Percentiles rank a stretch among this genome's conserved stretches.
Conservation (phyloP, 2,113 vertebrate species). For the Thomomys bottae region DNA sequence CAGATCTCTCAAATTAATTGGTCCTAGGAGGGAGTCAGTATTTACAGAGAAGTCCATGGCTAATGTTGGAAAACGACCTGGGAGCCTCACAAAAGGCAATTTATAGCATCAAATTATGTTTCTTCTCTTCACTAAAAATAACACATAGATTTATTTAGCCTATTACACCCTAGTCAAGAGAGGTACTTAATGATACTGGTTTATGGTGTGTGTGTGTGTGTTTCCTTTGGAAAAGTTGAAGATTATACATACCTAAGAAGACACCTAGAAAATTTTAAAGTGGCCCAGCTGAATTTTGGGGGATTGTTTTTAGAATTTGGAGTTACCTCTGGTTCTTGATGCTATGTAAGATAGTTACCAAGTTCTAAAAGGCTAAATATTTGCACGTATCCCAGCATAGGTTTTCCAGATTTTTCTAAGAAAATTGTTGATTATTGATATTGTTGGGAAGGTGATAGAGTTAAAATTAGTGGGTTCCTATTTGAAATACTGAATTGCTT, state of each 20-base stretch:
- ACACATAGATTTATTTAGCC: not conserved
- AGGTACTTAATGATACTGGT: not conserved
- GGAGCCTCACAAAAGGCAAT: not conserved
- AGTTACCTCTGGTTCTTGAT: not conserved
- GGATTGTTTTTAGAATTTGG: not conserved
- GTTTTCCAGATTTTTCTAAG: not conserved
- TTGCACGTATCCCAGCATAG: not conserved
- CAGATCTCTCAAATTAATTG: not conserved
- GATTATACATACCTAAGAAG: not conserved
- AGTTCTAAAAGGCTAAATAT: not conserved
- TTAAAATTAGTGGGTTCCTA: not conserved
- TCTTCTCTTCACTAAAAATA: not conserved
- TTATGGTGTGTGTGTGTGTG: not conserved
- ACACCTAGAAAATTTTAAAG: constrained; percentile 21
- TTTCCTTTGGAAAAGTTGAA: not conserved
- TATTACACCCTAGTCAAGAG: not conserved
- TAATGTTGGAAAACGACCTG: not conserved
- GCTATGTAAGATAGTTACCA: not conserved
- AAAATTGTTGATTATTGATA: not conserved
- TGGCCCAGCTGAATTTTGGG: not conserved
- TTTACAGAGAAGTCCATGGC: not conserved
- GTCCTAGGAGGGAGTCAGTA: not conserved
- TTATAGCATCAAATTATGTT: not conserved
- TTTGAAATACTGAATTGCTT: constrained; percentile 39
- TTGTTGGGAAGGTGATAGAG: not conserved